Conservation (phyloP, 2,797 vertebrate species). For the Chelonia mydas region DNA sequence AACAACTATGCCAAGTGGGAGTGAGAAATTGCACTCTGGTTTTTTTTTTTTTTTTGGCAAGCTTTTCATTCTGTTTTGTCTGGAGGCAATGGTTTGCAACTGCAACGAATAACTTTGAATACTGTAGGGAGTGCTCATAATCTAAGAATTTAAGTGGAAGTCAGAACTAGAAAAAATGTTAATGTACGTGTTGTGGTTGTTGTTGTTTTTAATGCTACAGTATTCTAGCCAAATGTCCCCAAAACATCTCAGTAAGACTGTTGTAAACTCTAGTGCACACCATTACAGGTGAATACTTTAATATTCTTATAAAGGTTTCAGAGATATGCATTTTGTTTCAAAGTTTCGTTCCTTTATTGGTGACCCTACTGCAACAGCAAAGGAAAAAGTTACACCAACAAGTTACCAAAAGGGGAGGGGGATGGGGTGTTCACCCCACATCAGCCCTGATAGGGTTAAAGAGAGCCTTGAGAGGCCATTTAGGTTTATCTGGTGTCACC, state of each 20-base stretch:
- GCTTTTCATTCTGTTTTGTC: not conserved
- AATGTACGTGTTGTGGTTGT: not conserved
- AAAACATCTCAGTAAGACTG: fast-evolving
- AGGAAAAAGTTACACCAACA: not conserved
- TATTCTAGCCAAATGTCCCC: fast-evolving
- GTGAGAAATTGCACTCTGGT: not conserved
- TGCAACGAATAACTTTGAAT: fast-evolving
- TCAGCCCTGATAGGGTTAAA: no score
- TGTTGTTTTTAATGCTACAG: not conserved
- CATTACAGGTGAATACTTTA: not conserved
- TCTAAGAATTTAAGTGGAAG: not conserved
- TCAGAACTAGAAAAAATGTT: fast-evolving
- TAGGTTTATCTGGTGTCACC: no score
- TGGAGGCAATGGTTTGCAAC: not conserved
- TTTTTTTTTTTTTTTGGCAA: not conserved
- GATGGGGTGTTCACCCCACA: no score
- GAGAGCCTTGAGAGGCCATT: no score
- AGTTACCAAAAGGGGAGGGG: not conserved
- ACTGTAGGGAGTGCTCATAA: not conserved
- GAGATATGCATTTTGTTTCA: not conserved
- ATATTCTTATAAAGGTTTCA: not conserved
- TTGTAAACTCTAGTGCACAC: not conserved
- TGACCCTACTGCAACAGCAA: not conserved
- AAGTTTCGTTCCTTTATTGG: not conserved
- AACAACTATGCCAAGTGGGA: not conserved